Evolutionary conservation across 2,888 invertebrate genomes (phyloP).

Genomic region (Eristalis arbustorum): DNA sequence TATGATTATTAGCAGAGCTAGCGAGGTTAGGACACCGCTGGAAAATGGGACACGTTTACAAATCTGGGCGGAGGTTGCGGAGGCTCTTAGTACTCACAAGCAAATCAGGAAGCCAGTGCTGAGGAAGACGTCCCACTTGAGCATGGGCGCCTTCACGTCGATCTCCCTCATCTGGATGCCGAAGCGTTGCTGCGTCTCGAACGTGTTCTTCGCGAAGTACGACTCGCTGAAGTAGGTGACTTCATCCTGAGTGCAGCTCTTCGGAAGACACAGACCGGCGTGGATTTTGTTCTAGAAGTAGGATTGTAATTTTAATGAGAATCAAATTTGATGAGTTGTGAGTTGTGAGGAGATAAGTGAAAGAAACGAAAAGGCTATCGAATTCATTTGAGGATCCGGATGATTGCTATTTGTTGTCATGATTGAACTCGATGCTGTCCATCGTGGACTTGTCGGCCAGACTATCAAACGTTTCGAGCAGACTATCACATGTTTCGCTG

Average conservation of each 20-base stretch:
- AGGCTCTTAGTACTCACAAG: slow-evolving; percentile 72
- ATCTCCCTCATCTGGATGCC: slow-evolving; percentile 74
- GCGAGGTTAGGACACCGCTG: slow-evolving; percentile 63
- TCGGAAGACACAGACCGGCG: slow-evolving; percentile 80
- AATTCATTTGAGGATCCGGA: too few relatives aligned
- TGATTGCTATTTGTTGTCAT: too few relatives aligned
- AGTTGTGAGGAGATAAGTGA: neutral
- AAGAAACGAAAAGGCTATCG: too few relatives aligned
- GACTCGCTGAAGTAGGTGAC: slow-evolving; percentile 73
- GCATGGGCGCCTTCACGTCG: slow-evolving; percentile 73
- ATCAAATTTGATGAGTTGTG: neutral
- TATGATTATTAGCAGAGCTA: slow-evolving; percentile 65
- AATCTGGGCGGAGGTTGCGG: neutral
- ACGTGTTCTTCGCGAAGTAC: slow-evolving; percentile 75
- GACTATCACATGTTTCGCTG: too few relatives aligned
- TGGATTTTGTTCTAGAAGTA: slow-evolving; percentile 74
- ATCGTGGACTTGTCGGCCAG: too few relatives aligned
- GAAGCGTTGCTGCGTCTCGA: slow-evolving; percentile 75
- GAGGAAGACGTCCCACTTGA: slow-evolving; percentile 74
- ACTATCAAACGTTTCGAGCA: too few relatives aligned
- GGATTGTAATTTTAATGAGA: too few relatives aligned
- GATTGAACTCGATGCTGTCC: too few relatives aligned
- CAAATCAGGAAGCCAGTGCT: slow-evolving; percentile 72
- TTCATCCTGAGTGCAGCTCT: slow-evolving; percentile 77
- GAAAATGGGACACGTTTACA: slow-evolving; percentile 1